Percentiles rank a stretch among this genome's conserved stretches.
These are phyloP conservation scores for Lypha dubia DNA, from an alignment of 2,888 invertebrate species.

Conservation along the genomic window DNA sequence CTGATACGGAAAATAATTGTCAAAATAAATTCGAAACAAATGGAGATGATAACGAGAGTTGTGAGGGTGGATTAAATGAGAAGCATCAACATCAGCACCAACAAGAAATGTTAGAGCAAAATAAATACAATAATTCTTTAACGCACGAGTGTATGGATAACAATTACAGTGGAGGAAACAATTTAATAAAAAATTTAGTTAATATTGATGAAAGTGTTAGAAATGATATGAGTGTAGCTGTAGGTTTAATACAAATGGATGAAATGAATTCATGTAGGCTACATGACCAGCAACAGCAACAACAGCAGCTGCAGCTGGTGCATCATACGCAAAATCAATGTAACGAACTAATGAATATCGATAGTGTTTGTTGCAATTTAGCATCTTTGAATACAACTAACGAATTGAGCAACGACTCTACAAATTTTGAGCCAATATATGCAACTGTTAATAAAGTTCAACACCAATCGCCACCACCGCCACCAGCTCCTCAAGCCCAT, in stretches of 20 bases:
- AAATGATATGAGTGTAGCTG: slow-evolving; percentile 51
- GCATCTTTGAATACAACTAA: slow-evolving; percentile 72
- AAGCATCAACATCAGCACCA: slow-evolving; percentile 67
- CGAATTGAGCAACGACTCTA: slow-evolving; percentile 73
- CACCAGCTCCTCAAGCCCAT: slow-evolving; percentile 84
- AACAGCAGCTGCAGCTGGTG: slow-evolving; percentile 33
- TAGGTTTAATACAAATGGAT: slow-evolving; percentile 60
- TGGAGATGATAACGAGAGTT: slow-evolving; percentile 63
- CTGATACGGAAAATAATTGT: slow-evolving; percentile 93
- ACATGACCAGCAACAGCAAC: slow-evolving; percentile 58
- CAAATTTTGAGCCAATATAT: slow-evolving; percentile 80
- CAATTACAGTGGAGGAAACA: slow-evolving; percentile 70
- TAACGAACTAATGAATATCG: slow-evolving; percentile 74
- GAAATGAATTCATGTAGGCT: slow-evolving; percentile 58
- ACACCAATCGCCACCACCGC: slow-evolving; percentile 85
- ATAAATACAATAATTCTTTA: slow-evolving; percentile 75
- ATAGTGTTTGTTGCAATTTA: slow-evolving; percentile 75
- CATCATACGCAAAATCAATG: slow-evolving; percentile 71
- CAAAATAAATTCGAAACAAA: slow-evolving; percentile 73
- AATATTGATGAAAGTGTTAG: slow-evolving; percentile 53
- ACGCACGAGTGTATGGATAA: slow-evolving; percentile 71
- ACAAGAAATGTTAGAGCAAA: slow-evolving; percentile 72
- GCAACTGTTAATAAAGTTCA: slow-evolving; percentile 76
- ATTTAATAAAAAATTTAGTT: slow-evolving; percentile 67
- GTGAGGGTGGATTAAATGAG: slow-evolving; percentile 65